Base-by-base conservation (phyloP, 1,140 invertebrate species). In the Phymorhynchus buccinoides region DNA sequence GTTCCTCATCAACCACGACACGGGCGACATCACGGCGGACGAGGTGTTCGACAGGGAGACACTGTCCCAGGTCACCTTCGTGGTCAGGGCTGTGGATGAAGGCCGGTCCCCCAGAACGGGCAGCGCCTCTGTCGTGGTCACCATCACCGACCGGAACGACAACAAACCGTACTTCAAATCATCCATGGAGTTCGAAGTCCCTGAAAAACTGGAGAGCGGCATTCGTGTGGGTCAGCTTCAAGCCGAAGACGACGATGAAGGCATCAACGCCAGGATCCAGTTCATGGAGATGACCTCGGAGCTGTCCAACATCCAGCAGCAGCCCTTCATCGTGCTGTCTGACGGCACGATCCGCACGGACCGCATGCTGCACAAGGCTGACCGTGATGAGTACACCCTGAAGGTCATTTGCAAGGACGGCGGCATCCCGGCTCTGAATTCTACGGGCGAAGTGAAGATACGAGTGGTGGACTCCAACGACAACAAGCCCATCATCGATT, bases 101-200 rank as follows among this genome's bases (percentile, higher is more conserved):
- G 98, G 98, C 1, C 95, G 95, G 18, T 97, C 97, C 0, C 97
- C 98, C 0, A 92, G 98, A 27, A 90, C 89, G 3, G 97, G 97
- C 16, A 97, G 96, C 3, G 95, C 97, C 0, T 96, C 96, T 30
- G 96, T 99, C 0, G 96, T 96, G 90, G 96, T 99, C 39, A 95
- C 96, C 90, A 96, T 99, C 39, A 94, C 96, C n/a, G 98, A 99
- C 93, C 95, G 96, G 0, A 99, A 99, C 92, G 98, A 99, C 92
- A 98, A 99, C 93, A 92, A 96, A 0, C 98, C 98, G 0, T 93
- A 96, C 14, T 98, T 99, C 90, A 96, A 96, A 83, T 87, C 84
- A 0, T 91, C 75, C 18, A 88, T 92, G 68, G 79, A 84, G 30
- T 89, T 91, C 68, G 82, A 88, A 80, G 78, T 92, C 0, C 48